Evolutionary conservation across 2,113 vertebrate species (phyloP), one percentile per base, ranked within the genome.

Genomic region (Eurystomus gularis): DNA sequence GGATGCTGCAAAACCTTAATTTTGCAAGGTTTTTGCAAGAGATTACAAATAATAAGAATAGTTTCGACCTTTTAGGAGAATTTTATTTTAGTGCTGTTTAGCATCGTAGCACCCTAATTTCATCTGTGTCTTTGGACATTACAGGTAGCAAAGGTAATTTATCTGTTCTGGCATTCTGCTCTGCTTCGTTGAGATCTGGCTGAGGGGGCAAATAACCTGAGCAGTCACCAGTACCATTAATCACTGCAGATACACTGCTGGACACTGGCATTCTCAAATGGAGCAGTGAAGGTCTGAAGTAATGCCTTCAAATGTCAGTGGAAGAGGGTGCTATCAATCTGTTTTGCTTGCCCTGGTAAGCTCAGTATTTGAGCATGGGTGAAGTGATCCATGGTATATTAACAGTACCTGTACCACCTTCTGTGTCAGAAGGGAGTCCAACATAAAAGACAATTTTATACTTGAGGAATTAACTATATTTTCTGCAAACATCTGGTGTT

Each of bases 351-450:
- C 51, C 69, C 69, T 61, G 42, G 23, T 28, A 18, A 37, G 62
- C 71, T 88, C 89, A 40, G 52, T 17, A 16, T 52, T 46, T 31
- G 40, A 40, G 54, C 62, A 18, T 5, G 35, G 40, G 25, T 61
- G 44, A 62, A 54, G 48, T 46, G 71, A 66, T 31, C 62, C 52
- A 2, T 18, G 40, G 14, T 3, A 1, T 31, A 17, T 11, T 18
- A 79, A 17, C 37, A 42, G 60, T 2, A 20, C 2, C 1, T 0
- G 0, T 23, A 33, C 17, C 73, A 11, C 37, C 66, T 58, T 49
- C 76, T 35, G 28, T 21, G 26, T 57, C 33, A 39, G 13, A 33
- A 29, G 48, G 42, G 12, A 35, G 7, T 20, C 7, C 2, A 13
- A 4, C 23, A 5, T 9, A 21, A 65, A 75, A 78, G 51, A 35